These are phyloP conservation scores for Glandiceps talaboti DNA, from an alignment of 53 echinoderm and acorn worm genomes.

Conservation along the genomic window DNA sequence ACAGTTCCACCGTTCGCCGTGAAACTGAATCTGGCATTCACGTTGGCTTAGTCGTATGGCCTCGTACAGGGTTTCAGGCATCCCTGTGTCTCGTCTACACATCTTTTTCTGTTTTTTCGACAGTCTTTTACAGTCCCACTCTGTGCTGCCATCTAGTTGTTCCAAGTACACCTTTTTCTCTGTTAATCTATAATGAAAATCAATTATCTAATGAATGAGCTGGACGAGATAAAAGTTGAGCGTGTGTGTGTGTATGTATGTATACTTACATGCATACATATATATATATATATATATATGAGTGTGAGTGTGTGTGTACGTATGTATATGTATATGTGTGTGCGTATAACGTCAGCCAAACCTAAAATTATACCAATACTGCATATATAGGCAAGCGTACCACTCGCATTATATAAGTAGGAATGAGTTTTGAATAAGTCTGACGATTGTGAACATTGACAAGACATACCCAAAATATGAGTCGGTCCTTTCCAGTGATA, in stretches of 20 bases:
- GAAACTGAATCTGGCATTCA: constrained; percentile 64
- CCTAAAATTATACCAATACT: no score
- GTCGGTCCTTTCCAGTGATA: neutral
- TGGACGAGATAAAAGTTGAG: no score
- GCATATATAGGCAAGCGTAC: no score
- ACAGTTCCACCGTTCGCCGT: constrained; percentile 91
- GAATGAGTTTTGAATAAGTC: no score
- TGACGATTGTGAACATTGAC: neutral
- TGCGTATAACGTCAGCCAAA: no score
- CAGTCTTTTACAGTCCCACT: constrained; percentile 52
- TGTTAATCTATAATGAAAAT: neutral
- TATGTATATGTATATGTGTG: no score
- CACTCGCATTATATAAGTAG: no score
- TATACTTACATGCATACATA: no score
- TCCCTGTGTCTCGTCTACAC: constrained; percentile 73
- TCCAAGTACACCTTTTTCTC: neutral
- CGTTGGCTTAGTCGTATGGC: constrained; percentile 55
- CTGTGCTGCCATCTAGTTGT: constrained; percentile 15
- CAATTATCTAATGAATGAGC: no score
- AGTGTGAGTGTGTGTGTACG: no score
- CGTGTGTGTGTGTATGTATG: no score
- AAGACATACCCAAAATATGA: neutral
- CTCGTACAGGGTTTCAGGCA: constrained; percentile 47
- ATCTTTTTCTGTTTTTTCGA: constrained; percentile 61
- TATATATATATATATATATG: no score